phyloP scores from a whole-genome alignment of 2,888 invertebrate genomes.

The Listrodromus nycthemerus region DNA sequence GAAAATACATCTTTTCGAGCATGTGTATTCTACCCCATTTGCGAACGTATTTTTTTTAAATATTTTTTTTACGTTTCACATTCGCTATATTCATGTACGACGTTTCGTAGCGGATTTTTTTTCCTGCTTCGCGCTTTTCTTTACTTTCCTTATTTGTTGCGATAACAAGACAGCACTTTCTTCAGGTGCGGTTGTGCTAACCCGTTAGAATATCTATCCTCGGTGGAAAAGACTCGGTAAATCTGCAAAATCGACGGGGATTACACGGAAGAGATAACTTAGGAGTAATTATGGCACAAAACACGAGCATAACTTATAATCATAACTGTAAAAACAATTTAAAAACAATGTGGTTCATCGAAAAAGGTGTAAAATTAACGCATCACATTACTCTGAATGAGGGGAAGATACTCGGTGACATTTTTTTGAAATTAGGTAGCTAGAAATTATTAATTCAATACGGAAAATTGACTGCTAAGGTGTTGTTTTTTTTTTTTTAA shows the following conservation, averaged over 20 bases:
- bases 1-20: slow-evolving; percentile 36
- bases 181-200: slow-evolving; percentile 7
- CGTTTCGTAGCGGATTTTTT: slow-evolving; percentile 7
- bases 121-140: slow-evolving; percentile 35
- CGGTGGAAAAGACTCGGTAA: not conserved
- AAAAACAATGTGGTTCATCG: not conserved
- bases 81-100: not conserved
- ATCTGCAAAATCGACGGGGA: not conserved
- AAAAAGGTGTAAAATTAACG: not conserved
- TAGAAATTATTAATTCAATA: too few relatives aligned
- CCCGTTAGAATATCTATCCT: not conserved
- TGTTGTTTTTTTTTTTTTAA: not conserved
- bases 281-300: too few relatives aligned
- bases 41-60: not conserved
- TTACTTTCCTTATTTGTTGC: slow-evolving; percentile 16
- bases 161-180: slow-evolving; percentile 54
- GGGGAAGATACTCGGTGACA: too few relatives aligned
- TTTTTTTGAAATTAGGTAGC: too few relatives aligned
- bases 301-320: too few relatives aligned
- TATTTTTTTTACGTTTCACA: not conserved
- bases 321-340: not conserved
- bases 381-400: not conserved
- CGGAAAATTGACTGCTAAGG: too few relatives aligned
- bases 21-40: not conserved
- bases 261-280: not conserved